phyloP scores from a whole-genome alignment of 2,888 invertebrate species.

The Agrochola circellaris region DNA sequence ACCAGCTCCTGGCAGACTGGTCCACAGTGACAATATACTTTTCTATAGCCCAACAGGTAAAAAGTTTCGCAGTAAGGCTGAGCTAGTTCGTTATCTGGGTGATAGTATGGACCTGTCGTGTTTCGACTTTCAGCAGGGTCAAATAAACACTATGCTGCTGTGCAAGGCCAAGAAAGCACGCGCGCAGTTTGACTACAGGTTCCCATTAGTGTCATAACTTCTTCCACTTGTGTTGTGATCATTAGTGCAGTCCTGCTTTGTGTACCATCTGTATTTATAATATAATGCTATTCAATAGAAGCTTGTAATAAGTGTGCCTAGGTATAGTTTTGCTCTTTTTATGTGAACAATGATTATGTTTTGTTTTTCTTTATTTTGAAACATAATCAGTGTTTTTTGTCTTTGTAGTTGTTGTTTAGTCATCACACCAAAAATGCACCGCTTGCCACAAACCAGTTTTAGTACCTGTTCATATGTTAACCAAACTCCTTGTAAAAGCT shows the following conservation, averaged over 20 bases:
- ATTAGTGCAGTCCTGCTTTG: conserved; percentile 87
- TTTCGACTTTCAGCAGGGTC: conserved; percentile 96
- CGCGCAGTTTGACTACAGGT: conserved; percentile 93
- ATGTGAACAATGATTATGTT: conserved; percentile 65
- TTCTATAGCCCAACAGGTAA: conserved; percentile 94
- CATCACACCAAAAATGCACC: conserved; percentile 64
- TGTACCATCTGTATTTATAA: conserved; percentile 79
- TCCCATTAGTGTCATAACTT: conserved; percentile 84
- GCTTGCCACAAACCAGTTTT: conserved; percentile 68
- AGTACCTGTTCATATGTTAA: conserved; percentile 63
- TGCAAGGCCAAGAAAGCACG: conserved; percentile 93
- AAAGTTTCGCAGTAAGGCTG: conserved; percentile 95
- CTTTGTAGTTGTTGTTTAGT: conserved; percentile 53
- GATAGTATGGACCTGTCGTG: conserved; percentile 94
- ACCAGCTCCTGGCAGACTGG: conserved; percentile 64
- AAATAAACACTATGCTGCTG: conserved; percentile 93
- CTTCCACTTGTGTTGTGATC: conserved; percentile 89
- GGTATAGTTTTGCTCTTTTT: conserved; percentile 57
- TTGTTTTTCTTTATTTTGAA: conserved; percentile 41
- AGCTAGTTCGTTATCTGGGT: conserved; percentile 94
- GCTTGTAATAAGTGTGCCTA: conserved; percentile 78
- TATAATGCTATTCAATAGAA: conserved; percentile 72
- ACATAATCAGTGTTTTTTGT: conserved; percentile 67
- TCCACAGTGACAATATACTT: conserved; percentile 82
- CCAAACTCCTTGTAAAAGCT: conserved; percentile 51